A percentile compares a stretch with the other conserved stretches of the same genome.
These are phyloP conservation scores for Drosophila mulleri DNA, from an alignment of 2,888 invertebrate species.

Conservation along the genomic window DNA sequence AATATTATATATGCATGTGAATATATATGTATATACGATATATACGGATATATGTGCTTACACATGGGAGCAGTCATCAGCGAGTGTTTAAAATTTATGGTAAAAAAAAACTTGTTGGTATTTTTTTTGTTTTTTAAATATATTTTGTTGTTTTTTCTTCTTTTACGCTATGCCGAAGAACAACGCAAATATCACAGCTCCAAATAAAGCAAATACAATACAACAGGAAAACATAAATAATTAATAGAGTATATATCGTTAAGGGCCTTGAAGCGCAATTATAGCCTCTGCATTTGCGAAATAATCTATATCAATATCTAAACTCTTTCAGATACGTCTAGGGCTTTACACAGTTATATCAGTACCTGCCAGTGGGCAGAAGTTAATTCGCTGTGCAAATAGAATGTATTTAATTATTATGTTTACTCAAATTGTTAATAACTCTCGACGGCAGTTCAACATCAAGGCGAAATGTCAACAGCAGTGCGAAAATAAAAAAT, in stretches of 20 bases:
- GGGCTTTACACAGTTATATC: not conserved
- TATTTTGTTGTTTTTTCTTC: constrained; percentile 5
- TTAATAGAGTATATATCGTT: constrained; percentile 8
- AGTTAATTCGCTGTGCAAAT: constrained; percentile 32
- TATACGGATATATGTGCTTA: constrained; percentile 9
- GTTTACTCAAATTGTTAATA: constrained; percentile 69
- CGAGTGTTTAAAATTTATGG: constrained; percentile 60
- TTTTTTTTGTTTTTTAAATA: not conserved
- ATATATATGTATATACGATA: constrained; percentile 17
- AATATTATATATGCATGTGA: constrained; percentile 28
- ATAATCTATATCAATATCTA: not conserved
- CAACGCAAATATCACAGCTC: constrained; percentile 7
- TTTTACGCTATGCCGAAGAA: constrained; percentile 14
- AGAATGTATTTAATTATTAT: constrained; percentile 29
- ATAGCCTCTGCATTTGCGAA: constrained; percentile 11
- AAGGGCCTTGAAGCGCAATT: constrained; percentile 22
- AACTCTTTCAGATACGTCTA: not conserved
- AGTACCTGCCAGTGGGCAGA: not conserved
- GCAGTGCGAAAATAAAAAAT: constrained; percentile 8
- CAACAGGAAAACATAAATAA: constrained; percentile 30
- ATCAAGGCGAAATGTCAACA: constrained; percentile 53
- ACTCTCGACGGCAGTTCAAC: constrained; percentile 22
- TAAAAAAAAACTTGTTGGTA: constrained; percentile 46
- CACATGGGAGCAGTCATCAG: constrained; percentile 51
- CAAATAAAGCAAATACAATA: constrained; percentile 9